These are phyloP conservation scores for Drosophila erecta DNA, from an alignment of 1,140 invertebrate species.

Conservation along the genomic window DNA sequence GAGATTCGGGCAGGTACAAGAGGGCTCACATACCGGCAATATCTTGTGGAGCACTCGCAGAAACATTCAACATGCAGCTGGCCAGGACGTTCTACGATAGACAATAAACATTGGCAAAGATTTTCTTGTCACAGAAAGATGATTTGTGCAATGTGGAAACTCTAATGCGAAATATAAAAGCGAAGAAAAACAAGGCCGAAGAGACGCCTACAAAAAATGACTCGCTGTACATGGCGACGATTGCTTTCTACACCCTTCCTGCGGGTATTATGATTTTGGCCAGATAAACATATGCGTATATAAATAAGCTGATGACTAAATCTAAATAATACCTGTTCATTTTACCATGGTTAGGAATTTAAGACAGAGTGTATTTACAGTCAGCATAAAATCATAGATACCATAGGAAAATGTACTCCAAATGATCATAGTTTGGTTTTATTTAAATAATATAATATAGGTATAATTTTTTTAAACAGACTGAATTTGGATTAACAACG, in stretches of 20 bases:
- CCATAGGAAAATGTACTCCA: background rate
- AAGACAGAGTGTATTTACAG: no score
- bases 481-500: background rate
- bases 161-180: slow-evolving; percentile 27
- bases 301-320: background rate
- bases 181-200: slow-evolving; percentile 33
- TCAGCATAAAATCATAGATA: background rate
- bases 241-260: background rate
- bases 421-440: background rate
- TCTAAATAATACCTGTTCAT: no score
- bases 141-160: slow-evolving; percentile 27
- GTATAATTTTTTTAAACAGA: background rate
- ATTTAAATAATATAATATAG: no score
- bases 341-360: no score
- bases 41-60: slow-evolving; percentile 80
- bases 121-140: slow-evolving; percentile 37
- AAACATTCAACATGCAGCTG: slow-evolving; percentile 83
- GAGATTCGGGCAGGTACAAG: slow-evolving; percentile 13
- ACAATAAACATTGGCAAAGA: slow-evolving; percentile 66
- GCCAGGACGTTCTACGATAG: slow-evolving; percentile 68
- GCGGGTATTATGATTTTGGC: background rate
- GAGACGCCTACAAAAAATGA: slow-evolving; percentile 37
- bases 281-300: background rate
- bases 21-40: slow-evolving; percentile 78
- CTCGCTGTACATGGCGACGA: slow-evolving; percentile 4